Conservation (phyloP, 2,113 vertebrate genomes). For the Athene noctua region DNA sequence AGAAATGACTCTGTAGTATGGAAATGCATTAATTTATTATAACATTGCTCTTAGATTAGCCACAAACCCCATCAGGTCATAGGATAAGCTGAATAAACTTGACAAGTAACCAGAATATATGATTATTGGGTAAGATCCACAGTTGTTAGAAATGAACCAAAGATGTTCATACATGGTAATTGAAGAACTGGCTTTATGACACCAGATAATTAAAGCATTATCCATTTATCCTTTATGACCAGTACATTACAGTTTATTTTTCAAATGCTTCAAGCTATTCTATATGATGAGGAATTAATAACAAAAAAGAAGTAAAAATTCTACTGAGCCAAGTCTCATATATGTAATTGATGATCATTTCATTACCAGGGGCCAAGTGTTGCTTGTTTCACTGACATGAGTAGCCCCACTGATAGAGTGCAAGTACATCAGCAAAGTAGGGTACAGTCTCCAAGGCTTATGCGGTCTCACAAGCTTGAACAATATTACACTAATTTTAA, state of each 20-base stretch:
- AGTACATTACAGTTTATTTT: conserved; percentile 22
- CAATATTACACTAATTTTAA: background rate
- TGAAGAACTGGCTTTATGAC: conserved; percentile 29
- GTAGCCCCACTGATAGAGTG: background rate
- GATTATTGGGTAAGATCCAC: background rate
- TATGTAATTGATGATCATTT: background rate
- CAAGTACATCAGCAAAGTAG: background rate
- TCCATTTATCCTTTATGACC: conserved; percentile 1
- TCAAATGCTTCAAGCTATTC: conserved; percentile 23
- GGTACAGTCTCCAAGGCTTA: background rate
- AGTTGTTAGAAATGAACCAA: background rate
- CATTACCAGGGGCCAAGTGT: background rate
- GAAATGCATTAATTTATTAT: background rate
- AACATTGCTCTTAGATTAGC: background rate
- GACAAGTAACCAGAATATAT: conserved; percentile 9
- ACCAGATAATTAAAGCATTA: conserved; percentile 49
- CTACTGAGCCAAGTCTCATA: background rate
- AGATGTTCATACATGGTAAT: background rate
- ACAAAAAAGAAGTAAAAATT: background rate
- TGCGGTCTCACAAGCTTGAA: background rate
- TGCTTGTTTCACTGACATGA: background rate
- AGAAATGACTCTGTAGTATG: background rate
- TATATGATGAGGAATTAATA: conserved; percentile 1
- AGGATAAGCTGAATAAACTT: background rate
- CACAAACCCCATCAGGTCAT: background rate